Base-by-base conservation (phyloP, 2,888 invertebrate genomes). In the Nasonia oneida region DNA sequence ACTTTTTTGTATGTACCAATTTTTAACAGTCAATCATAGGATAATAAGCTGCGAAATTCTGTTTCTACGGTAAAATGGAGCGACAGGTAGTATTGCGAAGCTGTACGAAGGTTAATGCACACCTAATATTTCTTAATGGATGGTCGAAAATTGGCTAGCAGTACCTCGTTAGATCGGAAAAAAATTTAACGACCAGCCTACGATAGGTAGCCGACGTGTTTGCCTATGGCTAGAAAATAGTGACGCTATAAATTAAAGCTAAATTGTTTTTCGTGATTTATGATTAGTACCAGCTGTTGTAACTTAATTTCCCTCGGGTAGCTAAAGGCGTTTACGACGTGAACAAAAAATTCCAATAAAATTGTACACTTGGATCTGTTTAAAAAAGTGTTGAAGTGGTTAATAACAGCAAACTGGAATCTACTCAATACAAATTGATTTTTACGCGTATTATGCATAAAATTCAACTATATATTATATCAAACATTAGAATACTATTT, bases 201-300 rank as follows among this genome's bases (percentile, higher is more conserved):
- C 64, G 23, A 70, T 23, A 71, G 37, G 4, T 12, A 5, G 12
- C 10, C 5, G 50, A n/a, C 39, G 3, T 42, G 57, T 80, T 80
- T 81, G n/a, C 53, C 29, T 47, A 39, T 37, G n/a, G 75, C 61
- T 70, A 4, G 64, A 61, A 29, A 33, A 73, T 73, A 76, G 71
- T 70, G 50, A 77, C 2, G 12, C 73, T 23, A 81, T 85, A 85
- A 85, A 81, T 76, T 61, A 57, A 8, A 64, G 15, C 50, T 14
- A 57, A 77, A 81, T 81, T 81, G n/a, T 61, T 81, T 61, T 61
- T 53, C 50, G 61, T 33, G 85, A 85, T 85, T 81, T 85, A 85
- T 53, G 77, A 64, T 79, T 75, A 53, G 50, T 64, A 37, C 53
- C 12, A 23, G 23, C 18, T 23, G 39, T 50, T 29, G 61, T 73